phyloP scores from a whole-genome alignment of 2,888 invertebrate species.

The Osmoderma eremita region DNA sequence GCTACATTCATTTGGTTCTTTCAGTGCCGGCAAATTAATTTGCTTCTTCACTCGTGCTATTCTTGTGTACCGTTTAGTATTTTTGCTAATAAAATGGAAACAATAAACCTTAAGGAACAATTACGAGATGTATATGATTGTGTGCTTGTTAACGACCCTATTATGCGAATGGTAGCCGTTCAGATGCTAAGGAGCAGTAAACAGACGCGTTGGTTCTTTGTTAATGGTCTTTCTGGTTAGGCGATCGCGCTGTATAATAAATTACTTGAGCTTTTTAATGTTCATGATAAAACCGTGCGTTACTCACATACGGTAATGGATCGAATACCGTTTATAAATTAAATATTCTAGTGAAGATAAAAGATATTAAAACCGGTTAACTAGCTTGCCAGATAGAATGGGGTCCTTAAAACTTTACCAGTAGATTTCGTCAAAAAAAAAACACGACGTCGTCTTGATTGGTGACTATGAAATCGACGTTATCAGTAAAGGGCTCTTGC shows the following conservation, averaged over 20 bases:
- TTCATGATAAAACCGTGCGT: constrained; percentile 44
- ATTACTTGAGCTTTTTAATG: constrained; percentile 40
- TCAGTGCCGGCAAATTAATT: neutral
- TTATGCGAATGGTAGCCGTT: constrained; percentile 30
- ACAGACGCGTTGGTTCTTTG: constrained; percentile 18
- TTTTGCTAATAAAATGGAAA: constrained; percentile 27
- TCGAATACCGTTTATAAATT: constrained; percentile 61
- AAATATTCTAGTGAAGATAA: constrained; percentile 53
- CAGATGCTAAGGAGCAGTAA: constrained; percentile 14
- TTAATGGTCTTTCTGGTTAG: constrained; percentile 32
- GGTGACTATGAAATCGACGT: constrained; percentile 19
- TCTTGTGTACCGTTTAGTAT: neutral
- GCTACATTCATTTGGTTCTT: no score
- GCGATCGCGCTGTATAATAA: constrained; percentile 39
- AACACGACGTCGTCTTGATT: constrained; percentile 14
- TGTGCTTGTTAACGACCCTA: constrained; percentile 31
- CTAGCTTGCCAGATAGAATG: constrained; percentile 33
- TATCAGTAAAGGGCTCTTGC: constrained; percentile 2
- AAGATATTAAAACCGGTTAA: constrained; percentile 45
- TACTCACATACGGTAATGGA: constrained; percentile 49
- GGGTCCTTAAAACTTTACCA: constrained; percentile 15
- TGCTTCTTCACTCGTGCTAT: neutral
- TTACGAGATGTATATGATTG: constrained; percentile 37
- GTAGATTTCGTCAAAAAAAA: constrained; percentile 33
- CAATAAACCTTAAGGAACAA: constrained; percentile 21